Conservation (phyloP, 1,140 invertebrate species). For the Drosophila arizonae region DNA sequence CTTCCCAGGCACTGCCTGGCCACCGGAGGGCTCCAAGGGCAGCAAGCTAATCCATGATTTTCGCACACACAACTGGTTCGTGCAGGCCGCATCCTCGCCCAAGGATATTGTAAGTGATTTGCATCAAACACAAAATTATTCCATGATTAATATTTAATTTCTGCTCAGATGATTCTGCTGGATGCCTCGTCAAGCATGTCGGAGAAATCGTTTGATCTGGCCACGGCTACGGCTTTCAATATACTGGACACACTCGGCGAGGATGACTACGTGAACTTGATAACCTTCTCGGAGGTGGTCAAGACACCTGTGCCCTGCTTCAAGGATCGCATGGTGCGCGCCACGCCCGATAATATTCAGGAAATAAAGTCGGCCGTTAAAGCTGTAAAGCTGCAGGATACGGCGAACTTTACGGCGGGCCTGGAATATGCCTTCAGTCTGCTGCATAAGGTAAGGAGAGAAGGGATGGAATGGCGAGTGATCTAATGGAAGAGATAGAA, state of each 20-base stretch:
- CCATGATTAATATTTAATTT: background rate
- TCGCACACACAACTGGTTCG: slow-evolving; percentile 94
- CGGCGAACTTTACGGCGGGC: slow-evolving; percentile 97
- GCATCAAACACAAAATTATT: background rate
- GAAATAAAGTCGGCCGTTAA: slow-evolving; percentile 91
- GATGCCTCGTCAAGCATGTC: slow-evolving; percentile 95
- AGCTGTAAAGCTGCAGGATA: slow-evolving; percentile 87
- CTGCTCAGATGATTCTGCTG: slow-evolving; percentile 90
- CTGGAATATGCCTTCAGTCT: slow-evolving; percentile 95
- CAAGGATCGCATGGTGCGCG: slow-evolving; percentile 93
- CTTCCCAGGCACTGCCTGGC: slow-evolving; percentile 94
- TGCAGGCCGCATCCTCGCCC: slow-evolving; percentile 96
- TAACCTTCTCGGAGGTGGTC: slow-evolving; percentile 90
- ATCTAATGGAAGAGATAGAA: background rate
- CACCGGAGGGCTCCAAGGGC: slow-evolving; percentile 85
- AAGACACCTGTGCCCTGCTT: slow-evolving; percentile 93
- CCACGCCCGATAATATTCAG: slow-evolving; percentile 93
- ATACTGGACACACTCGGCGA: slow-evolving; percentile 97
- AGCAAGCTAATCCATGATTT: slow-evolving; percentile 93
- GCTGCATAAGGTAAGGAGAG: slow-evolving; percentile 89
- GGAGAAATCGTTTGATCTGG: slow-evolving; percentile 92
- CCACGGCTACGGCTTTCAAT: slow-evolving; percentile 91
- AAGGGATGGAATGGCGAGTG: background rate
- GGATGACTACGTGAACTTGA: slow-evolving; percentile 98
- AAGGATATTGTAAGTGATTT: slow-evolving; percentile 90